phyloP scores from a whole-genome alignment of 2,113 vertebrate species.

The Pachypanchax playfairii region DNA sequence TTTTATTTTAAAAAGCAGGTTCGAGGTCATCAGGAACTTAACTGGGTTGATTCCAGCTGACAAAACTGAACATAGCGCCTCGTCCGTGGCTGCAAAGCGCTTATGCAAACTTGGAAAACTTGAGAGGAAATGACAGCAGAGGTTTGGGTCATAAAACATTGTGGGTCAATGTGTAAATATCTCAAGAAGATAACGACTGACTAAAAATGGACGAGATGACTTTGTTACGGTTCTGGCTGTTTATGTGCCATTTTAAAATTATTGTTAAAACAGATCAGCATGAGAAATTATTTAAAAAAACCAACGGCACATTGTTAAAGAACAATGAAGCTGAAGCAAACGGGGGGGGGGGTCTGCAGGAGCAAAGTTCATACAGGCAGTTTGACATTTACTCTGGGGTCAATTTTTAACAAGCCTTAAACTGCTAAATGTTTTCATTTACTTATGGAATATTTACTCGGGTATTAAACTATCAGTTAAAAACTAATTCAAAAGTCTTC shows the following conservation, averaged over 20 bases:
- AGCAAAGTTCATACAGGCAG: constrained; percentile 45
- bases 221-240: constrained; percentile 15
- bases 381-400: constrained; percentile 15
- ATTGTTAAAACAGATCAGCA: neutral
- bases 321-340: constrained; percentile 41
- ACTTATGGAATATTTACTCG: no score
- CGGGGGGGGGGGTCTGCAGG: constrained; percentile 30
- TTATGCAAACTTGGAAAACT: constrained; percentile 35
- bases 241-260: constrained; percentile 8
- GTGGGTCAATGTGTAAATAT: constrained; percentile 16
- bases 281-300: constrained; percentile 24
- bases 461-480: no score
- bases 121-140: constrained; percentile 60
- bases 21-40: no score
- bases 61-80: neutral
- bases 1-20: neutral
- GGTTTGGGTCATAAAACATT: constrained; percentile 45
- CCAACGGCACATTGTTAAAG: constrained; percentile 51
- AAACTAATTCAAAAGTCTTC: neutral
- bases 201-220: constrained; percentile 4
- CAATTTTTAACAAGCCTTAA: constrained; percentile 29
- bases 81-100: neutral
- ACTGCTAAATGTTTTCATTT: neutral
- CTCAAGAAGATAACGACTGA: constrained; percentile 31
- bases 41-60: constrained; percentile 3